Evolutionary conservation across 2,113 vertebrate species (phyloP), one percentile per base, ranked within the genome.

Genomic region (Sylvia atricapilla): DNA sequence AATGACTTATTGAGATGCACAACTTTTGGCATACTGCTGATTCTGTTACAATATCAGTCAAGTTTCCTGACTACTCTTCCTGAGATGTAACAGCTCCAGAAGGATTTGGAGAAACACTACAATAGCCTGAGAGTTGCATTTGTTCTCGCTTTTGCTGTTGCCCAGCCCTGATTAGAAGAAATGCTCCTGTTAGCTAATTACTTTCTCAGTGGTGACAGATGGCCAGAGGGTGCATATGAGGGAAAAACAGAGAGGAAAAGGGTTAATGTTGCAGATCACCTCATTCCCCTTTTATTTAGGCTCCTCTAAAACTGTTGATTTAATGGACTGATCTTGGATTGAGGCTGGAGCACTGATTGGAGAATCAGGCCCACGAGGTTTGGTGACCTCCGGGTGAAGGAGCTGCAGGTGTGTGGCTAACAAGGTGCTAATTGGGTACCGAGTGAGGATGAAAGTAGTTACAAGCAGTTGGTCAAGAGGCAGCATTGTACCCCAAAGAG

Each of bases 361-460:
- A 90, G 93, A 83, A 87, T 88, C 79, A 64, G 68, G 55, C 90
- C 78, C 67, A 19, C 8, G 75, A 77, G 93, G 46, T 94, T 91
- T 85, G 39, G 50, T 47, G 95, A 97, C 95, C 90, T 95, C 27
- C 1, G n/a, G 89, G 92, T 91, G 95, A 89, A 93, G 75, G 79
- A 94, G 30, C 94, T 85, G 96, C 96, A 97, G 96, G 95, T 97
- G 80, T 95, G 94, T 96, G 83, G 86, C 94, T 97, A 97, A 97
- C 96, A 96, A 97, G 95, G 86, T 94, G 79, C 92, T 98, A 98
- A 97, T 96, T 98, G 95, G 82, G 89, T 90, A 98, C 90, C 85
- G 80, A 60, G 53, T 44, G 93, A 84, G 90, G 91, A 95, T 89
- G 97, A 96, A 97, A 93, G 94, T n/a, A 37, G 23, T 62, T 95